Evolutionary conservation across 2,113 vertebrate genomes (phyloP).

Genomic region (Hemichromis elongatus): DNA sequence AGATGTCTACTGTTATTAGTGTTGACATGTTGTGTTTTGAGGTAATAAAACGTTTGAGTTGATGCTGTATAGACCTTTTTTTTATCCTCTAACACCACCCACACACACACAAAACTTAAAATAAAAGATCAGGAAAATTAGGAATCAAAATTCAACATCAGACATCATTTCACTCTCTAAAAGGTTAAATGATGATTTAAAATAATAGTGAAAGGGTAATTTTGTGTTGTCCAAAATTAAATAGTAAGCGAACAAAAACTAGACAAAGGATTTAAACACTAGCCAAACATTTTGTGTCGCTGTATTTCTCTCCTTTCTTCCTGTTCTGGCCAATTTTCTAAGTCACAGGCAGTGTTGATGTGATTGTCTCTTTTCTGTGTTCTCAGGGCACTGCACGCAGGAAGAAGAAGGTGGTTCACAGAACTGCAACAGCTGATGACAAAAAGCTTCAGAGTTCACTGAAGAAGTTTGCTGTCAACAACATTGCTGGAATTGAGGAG

Average conservation of each 20-base stretch:
- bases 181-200: not conserved
- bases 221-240: not conserved
- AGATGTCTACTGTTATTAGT: not conserved
- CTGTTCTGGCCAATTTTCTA: not conserved
- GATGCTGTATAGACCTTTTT: not conserved
- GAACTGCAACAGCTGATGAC: conserved; percentile 96
- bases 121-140: not conserved
- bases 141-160: no score
- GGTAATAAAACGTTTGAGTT: not conserved
- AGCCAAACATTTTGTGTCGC: not conserved
- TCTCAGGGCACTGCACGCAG: conserved; percentile 89
- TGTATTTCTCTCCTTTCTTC: not conserved
- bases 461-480: conserved; percentile 96
- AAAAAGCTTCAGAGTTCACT: conserved; percentile 97
- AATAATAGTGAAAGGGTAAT: not conserved
- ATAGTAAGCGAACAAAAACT: not conserved
- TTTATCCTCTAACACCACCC: not conserved
- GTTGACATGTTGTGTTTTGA: not conserved
- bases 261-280: not conserved
- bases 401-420: conserved; percentile 99
- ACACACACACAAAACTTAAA: not conserved
- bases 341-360: not conserved
- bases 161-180: not conserved
- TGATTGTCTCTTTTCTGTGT: not conserved
- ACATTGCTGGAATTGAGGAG: conserved; percentile 97